These are phyloP conservation scores for Caerostris extrusa DNA, from an alignment of 1,140 invertebrate species.

Conservation along the genomic window DNA sequence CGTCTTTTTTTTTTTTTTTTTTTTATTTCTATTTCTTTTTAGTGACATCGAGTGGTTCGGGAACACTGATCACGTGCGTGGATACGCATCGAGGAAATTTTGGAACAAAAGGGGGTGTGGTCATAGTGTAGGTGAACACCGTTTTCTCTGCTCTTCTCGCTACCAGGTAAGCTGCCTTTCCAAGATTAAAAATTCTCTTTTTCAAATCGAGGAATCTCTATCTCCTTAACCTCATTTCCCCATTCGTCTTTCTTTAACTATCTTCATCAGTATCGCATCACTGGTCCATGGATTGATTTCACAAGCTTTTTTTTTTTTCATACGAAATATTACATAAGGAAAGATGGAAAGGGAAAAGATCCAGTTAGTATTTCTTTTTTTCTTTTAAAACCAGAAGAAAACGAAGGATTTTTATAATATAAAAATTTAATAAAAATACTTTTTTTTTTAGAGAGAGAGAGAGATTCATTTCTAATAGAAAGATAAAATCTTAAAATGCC, in stretches of 20 bases:
- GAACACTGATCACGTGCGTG: slow-evolving; percentile 33
- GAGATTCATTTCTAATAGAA: too few relatives aligned
- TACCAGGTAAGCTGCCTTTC: background rate
- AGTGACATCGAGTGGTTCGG: slow-evolving; percentile 33
- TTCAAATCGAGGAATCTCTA: background rate
- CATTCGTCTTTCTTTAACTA: background rate
- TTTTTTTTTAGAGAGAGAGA: too few relatives aligned
- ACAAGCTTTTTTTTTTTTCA: background rate
- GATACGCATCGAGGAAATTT: slow-evolving; percentile 40
- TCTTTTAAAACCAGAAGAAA: too few relatives aligned
- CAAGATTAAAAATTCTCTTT: background rate
- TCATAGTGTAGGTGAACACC: background rate
- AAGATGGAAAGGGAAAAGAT: too few relatives aligned
- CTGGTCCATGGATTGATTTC: background rate
- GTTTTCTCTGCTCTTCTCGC: slow-evolving; percentile 32
- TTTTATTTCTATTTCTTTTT: background rate
- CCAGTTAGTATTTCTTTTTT: too few relatives aligned
- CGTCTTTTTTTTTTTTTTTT: background rate
- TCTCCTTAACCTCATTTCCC: background rate
- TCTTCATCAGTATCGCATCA: background rate
- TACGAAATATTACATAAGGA: too few relatives aligned
- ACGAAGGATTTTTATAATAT: too few relatives aligned
- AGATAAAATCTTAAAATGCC: too few relatives aligned
- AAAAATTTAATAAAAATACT: too few relatives aligned
- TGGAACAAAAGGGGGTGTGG: slow-evolving; percentile 61